Evolutionary conservation across 2,888 invertebrate species (phyloP).

Genomic region (Patella pellucida): DNA sequence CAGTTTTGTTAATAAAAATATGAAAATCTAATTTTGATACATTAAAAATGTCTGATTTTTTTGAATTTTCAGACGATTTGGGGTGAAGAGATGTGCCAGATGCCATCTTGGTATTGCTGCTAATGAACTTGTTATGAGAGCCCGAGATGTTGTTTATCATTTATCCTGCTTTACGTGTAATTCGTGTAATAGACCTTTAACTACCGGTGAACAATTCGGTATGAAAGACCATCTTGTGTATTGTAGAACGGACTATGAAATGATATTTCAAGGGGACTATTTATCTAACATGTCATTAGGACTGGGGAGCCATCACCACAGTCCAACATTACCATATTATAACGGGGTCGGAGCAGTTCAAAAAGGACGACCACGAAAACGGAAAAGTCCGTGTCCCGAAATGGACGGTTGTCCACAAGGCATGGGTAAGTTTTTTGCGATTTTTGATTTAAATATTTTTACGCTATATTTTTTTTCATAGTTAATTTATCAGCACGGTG

Average conservation of each 20-base stretch:
- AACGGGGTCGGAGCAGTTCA: constrained; percentile 80
- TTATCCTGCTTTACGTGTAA: constrained; percentile 90
- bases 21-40: no score
- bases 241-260: constrained; percentile 85
- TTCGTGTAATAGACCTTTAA: constrained; percentile 84
- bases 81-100: constrained; percentile 86
- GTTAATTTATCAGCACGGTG: no score
- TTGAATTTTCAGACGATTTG: constrained; percentile 81
- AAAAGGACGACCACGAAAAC: constrained; percentile 86
- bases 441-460: neutral
- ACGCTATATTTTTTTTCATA: no score
- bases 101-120: constrained; percentile 88
- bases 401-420: constrained; percentile 47
- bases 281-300: constrained; percentile 44
- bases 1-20: no score
- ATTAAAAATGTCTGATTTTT: no score
- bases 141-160: constrained; percentile 88
- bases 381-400: constrained; percentile 74
- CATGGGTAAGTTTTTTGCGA: constrained; percentile 51
- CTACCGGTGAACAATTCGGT: constrained; percentile 92
- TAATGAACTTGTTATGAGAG: constrained; percentile 91
- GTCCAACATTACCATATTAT: constrained; percentile 73
- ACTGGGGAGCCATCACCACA: constrained; percentile 32
- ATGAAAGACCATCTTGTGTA: constrained; percentile 87
- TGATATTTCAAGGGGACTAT: constrained; percentile 71